These are phyloP conservation scores for Megalonaias nervosa DNA, from an alignment of 1,140 invertebrate species.

Conservation along the genomic window DNA sequence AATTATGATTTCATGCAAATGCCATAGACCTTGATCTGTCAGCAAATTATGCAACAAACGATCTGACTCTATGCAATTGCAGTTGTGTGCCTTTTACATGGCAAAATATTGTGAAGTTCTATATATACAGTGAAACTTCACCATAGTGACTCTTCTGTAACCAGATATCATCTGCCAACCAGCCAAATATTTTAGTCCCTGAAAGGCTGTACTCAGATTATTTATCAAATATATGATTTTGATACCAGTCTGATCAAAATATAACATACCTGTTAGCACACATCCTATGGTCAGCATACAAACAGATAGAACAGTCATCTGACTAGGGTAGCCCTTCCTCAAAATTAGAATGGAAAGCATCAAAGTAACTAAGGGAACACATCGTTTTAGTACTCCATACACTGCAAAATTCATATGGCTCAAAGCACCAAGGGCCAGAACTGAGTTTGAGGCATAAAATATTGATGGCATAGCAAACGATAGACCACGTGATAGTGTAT, in stretches of 20 bases:
- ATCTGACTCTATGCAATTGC: too few species aligned
- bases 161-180: not conserved
- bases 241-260: not conserved
- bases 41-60: too few species aligned
- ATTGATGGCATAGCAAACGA: constrained; percentile 70
- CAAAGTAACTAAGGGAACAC: constrained; percentile 73
- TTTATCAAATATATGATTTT: too few species aligned
- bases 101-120: not conserved
- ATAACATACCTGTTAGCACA: constrained; percentile 72
- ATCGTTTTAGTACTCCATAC: constrained; percentile 75
- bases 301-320: constrained; percentile 67
- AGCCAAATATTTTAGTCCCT: not conserved
- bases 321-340: constrained; percentile 67
- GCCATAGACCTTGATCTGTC: too few species aligned
- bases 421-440: constrained; percentile 72
- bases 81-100: not conserved
- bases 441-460: constrained; percentile 72
- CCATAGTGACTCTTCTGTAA: not conserved
- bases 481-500: constrained; percentile 65
- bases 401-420: constrained; percentile 75
- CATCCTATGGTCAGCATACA: constrained; percentile 71
- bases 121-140: not conserved
- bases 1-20: too few species aligned
- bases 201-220: not conserved
- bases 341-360: constrained; percentile 70